Percentiles rank a stretch among this genome's conserved stretches.
Conservation (phyloP, 2,113 vertebrate genomes). For the Rallus limicola region DNA sequence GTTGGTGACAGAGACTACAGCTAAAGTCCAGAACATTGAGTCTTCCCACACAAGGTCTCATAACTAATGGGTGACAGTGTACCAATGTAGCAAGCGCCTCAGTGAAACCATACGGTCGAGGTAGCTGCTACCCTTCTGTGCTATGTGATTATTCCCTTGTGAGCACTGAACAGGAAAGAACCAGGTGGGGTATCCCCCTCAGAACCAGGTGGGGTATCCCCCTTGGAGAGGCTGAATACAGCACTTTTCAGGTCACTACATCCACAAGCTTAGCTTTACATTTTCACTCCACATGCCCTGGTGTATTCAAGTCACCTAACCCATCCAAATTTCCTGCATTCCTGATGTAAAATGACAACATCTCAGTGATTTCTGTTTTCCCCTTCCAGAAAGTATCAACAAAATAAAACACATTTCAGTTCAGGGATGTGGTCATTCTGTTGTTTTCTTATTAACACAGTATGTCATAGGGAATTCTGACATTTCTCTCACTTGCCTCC, state of each 20-base stretch:
- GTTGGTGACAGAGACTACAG: neutral
- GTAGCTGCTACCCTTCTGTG: neutral
- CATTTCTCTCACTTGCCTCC: no score
- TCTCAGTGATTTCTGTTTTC: no score
- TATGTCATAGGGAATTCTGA: no score
- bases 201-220: no score
- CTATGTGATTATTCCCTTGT: neutral
- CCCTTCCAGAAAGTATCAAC: no score
- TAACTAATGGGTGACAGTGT: fast-evolving
- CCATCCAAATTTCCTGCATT: no score
- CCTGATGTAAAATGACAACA: no score
- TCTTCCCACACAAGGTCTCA: neutral
- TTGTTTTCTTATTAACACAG: no score
- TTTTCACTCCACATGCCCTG: neutral
- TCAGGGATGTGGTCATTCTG: no score
- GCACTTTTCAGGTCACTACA: neutral
- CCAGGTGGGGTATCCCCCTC: no score
- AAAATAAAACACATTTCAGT: no score
- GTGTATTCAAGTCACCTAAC: neutral
- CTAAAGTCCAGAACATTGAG: neutral
- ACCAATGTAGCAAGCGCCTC: neutral
- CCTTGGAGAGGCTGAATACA: neutral
- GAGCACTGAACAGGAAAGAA: neutral
- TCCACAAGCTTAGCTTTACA: no score
- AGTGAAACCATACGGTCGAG: neutral